Base-by-base conservation (phyloP, 2,888 invertebrate species). In the Metalampra italica region DNA sequence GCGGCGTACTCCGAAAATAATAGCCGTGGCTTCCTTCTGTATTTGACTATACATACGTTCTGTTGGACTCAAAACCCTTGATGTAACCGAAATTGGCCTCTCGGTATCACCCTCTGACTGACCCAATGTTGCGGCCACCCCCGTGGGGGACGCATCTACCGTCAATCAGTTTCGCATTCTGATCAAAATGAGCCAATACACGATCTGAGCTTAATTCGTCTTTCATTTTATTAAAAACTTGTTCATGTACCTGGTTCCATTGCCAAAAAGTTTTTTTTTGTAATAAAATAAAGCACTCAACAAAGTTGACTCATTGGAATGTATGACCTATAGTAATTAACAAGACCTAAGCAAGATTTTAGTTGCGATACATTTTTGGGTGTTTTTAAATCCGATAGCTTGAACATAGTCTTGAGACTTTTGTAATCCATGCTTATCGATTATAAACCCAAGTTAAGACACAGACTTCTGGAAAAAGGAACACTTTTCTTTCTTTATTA, bases 181-280 rank as follows among this genome's bases (percentile, higher is more conserved):
- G 3, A 22, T 22, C 22, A 5, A 3, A 22, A 22, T 22, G 22
- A 22, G 53, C 45, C n/a, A 60, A 34, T 7, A 53, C 50, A 13
- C 34, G 46, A n/a, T n/a, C 13, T 12, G 14, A 46, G 9, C 32
- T 14, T 37, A 22, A 8, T 5, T 47, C 30, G 5, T 43, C 12
- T n/a, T 47, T 47, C 4, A 47, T 37, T 3, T 9, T 29, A 14
- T 36, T 9, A 43, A 47, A 42, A 3, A 22, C 7, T 13, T 14
- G 0, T 1, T 42, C 9, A 37, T 47, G 47, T 3, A 29, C 43
- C 7, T 8, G 0, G 5, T 9, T 37, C 42, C 47, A 47, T 1
- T 0, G 8, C 47, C 42, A 42, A 1, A 12, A 9, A 0, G 36
- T 0, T 37, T 29, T n/a, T n/a, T 47, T 47, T 8, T 32, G 22